Evolutionary conservation across 2,113 vertebrate species (phyloP), one percentile per base, ranked within the genome.

Genomic region (Gallinago undulata): DNA sequence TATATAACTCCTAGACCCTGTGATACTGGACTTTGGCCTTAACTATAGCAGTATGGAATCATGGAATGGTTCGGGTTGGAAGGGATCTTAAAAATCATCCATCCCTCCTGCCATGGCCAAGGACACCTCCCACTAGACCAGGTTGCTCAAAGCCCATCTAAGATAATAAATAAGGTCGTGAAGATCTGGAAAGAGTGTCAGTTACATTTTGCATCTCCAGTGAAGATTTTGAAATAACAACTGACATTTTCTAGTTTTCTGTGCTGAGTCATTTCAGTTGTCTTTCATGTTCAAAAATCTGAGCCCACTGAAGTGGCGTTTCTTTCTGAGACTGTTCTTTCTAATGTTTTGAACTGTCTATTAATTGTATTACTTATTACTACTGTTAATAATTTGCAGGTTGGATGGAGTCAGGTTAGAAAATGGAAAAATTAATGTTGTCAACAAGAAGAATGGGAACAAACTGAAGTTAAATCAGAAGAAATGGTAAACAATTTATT

Each of bases 331-430:
- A 60, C 19, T 55, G 30, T 80, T 79, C 27, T 86, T 76, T 17
- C n/a, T 83, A 82, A 31, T 67, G 7, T 1, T 62, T 95, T 62
- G 33, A 77, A 48, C 23, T 69, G 15, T 28, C 4, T 82, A 17
- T 8, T 69, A 60, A 57, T 83, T 62, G 11, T 82, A 21, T 81
- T 73, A 27, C 28, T 53, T 57, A 41, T 11, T 73, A 5, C 7
- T 59, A 9, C 31, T 84, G 22, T 90, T 79, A 78, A 75, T 96
- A 76, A 63, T 91, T 98, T 62, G 67, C 97, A 99, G 99, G 91
- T 97, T 99, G 97, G 99, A 99, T 89, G 99, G 98, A 89, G 98
- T 99, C 82, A 98, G 97, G 89, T 98, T 98, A 96, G 99, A 99
- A 97, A 99, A 98, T 94, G 99, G 98, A 96, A 98, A 97, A 97